phyloP scores from a whole-genome alignment of 2,113 vertebrate species.

The Vanacampus margaritifer region DNA sequence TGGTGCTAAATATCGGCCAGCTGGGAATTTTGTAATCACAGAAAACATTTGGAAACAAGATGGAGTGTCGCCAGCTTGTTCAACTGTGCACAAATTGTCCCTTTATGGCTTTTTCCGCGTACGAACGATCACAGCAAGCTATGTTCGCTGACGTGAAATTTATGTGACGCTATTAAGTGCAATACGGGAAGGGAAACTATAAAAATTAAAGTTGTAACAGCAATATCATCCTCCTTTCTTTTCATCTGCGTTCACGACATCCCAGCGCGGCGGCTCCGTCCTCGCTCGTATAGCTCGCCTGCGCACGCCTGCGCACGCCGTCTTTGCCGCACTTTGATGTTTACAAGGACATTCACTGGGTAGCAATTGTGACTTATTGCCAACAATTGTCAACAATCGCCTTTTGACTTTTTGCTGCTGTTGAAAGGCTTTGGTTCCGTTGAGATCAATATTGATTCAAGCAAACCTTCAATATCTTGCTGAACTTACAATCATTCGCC shows the following conservation, averaged over 20 bases:
- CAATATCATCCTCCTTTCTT: conserved; percentile 12
- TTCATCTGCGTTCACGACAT: neutral
- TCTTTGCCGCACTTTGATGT: conserved; percentile 48
- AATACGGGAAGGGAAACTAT: neutral
- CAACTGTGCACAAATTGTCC: neutral
- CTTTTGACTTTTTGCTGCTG: conserved; percentile 38
- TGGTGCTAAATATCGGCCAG: neutral
- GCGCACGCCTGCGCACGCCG: conserved; percentile 33
- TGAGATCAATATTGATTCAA: no score
- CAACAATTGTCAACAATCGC: conserved; percentile 29
- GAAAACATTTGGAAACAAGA: conserved; percentile 1
- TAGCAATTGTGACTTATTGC: conserved; percentile 45
- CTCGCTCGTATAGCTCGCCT: conserved; percentile 32
- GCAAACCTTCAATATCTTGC: conserved; percentile 13
- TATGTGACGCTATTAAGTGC: neutral
- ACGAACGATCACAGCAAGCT: neutral
- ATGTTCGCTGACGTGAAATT: conserved; percentile 3
- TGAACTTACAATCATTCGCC: conserved; percentile 16
- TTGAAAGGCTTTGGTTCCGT: conserved; percentile 31
- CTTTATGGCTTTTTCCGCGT: conserved; percentile 1
- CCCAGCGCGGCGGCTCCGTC: conserved; percentile 7
- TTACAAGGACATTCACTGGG: conserved; percentile 60
- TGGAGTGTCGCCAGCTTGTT: neutral
- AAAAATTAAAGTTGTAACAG: conserved; percentile 17
- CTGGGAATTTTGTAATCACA: neutral